Conservation (phyloP, 2,797 vertebrate genomes). For the Acipenser ruthenus region DNA sequence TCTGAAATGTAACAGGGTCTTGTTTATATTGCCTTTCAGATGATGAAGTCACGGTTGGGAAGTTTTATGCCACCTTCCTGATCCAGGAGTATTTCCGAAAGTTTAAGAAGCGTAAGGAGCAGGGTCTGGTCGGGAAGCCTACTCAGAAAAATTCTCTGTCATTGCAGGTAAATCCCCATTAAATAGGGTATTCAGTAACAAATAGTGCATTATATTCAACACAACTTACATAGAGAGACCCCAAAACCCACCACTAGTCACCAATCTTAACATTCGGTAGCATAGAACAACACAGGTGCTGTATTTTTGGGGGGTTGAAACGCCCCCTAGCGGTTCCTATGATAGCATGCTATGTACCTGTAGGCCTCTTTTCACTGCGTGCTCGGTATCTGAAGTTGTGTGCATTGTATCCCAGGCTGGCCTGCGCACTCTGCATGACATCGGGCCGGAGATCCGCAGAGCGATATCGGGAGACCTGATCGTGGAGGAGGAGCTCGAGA, state of each 20-base stretch:
- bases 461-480: conserved; percentile 96
- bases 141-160: conserved; percentile 89
- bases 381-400: conserved; percentile 2
- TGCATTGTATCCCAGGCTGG: conserved; percentile 68
- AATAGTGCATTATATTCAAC: too few species aligned
- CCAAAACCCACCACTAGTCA: too few species aligned
- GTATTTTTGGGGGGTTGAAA: too few species aligned
- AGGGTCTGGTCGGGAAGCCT: conserved; percentile 84
- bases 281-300: too few species aligned
- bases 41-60: conserved; percentile 89
- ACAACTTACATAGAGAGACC: too few species aligned
- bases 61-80: conserved; percentile 93
- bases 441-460: conserved; percentile 91
- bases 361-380: conserved; percentile 8
- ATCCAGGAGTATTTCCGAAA: conserved; percentile 97
- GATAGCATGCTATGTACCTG: too few species aligned
- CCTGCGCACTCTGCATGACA: conserved; percentile 91
- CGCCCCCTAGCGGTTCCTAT: too few species aligned
- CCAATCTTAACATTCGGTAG: too few species aligned
- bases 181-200: too few species aligned
- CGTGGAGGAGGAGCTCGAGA: conserved; percentile 93
- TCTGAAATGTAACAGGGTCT: too few species aligned
- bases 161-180: conserved; percentile 71
- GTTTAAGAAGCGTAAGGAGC: conserved; percentile 85
- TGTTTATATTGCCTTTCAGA: conserved; percentile 48